phyloP scores from a whole-genome alignment of 2,797 vertebrate genomes.

The Molossus alvarezi region DNA sequence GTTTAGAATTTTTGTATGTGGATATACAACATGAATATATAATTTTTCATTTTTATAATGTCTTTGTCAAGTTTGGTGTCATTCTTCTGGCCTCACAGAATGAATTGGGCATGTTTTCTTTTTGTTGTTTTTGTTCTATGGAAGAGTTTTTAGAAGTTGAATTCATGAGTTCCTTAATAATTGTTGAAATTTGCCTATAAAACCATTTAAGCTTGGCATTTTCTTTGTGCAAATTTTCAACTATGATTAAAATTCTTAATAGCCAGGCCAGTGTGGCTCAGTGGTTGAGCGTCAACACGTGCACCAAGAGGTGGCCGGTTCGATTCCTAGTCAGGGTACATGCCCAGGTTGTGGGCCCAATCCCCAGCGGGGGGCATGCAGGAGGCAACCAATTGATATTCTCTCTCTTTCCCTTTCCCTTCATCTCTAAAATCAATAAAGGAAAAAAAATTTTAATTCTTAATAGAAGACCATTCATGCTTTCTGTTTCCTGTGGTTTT shows the following conservation, averaged over 20 bases:
- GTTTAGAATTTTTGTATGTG: not conserved
- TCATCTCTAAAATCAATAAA: no score
- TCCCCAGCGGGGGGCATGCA: no score
- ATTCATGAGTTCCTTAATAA: slow-evolving; percentile 7
- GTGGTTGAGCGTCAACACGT: no score
- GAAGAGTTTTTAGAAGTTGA: not conserved
- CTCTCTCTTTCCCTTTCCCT: no score
- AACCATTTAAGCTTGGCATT: not conserved
- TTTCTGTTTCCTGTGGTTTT: not conserved
- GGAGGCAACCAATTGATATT: no score
- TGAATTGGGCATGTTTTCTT: not conserved
- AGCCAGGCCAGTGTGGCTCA: not conserved
- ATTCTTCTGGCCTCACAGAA: not conserved
- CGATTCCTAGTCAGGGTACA: no score
- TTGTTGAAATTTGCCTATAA: not conserved
- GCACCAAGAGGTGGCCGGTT: no score
- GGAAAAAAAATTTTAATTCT: not conserved
- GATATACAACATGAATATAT: not conserved
- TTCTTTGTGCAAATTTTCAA: not conserved
- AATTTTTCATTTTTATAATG: not conserved
- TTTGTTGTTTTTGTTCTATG: not conserved
- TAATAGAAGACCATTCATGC: not conserved
- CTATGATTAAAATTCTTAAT: not conserved
- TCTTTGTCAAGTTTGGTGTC: not conserved
- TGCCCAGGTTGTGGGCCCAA: no score